Conservation (phyloP, 1,140 invertebrate genomes). For the fruit fly (Drosophila melanogaster) region Release_6_plus_ISO1_MT NT_033779.5:5315001-5315500, state of each 20-base stretch:
- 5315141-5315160: too few species aligned
- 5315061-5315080: neutral
- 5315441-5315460: constrained; percentile 51
- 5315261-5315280: constrained; percentile 83
- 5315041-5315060: constrained; percentile 30
- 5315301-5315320: constrained; percentile 83
- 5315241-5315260: constrained; percentile 54
- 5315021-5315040: constrained; percentile 14
- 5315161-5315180: too few species aligned
- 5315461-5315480: constrained; percentile 44
- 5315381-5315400: constrained; percentile 80
- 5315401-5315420: constrained; percentile 67
- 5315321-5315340: constrained; percentile 83
- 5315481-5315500: constrained; percentile 67
- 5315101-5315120: neutral
- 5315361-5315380: constrained; percentile 82
- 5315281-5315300: constrained; percentile 82
- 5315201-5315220: neutral
- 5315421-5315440: constrained; percentile 55
- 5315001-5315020: constrained; percentile 1
- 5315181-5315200: neutral
- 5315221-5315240: neutral
- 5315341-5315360: constrained; percentile 83
- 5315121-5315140: too few species aligned
- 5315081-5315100: too few species aligned